Percentiles rank a stretch among this genome's conserved stretches.
Evolutionary conservation across 2,113 vertebrate species (phyloP).

Genomic region (Alligator mississippiensis): DNA sequence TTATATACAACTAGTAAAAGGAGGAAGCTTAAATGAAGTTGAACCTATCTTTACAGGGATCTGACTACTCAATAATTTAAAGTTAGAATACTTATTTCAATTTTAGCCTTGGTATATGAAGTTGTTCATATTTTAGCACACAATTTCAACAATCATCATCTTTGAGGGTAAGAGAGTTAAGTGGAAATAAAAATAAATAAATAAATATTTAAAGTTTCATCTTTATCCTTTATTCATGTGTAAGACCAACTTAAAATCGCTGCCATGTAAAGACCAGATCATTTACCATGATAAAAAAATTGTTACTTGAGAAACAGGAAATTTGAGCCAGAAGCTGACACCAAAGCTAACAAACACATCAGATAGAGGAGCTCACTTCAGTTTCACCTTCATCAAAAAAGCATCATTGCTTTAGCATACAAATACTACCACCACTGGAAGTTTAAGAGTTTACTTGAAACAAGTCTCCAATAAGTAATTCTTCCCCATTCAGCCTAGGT

Average conservation of each 20-base stretch:
- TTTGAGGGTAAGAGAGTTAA: background rate
- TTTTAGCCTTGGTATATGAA: background rate
- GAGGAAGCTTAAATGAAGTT: no score
- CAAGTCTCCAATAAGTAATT: background rate
- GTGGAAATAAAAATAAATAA: background rate
- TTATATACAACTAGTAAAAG: no score
- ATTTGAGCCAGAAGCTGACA: slow-evolving; percentile 9
- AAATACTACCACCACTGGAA: background rate
- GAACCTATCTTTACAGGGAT: background rate
- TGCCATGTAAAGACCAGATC: background rate
- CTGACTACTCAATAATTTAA: background rate
- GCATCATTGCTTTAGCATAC: background rate
- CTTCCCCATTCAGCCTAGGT: background rate
- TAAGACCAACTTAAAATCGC: background rate
- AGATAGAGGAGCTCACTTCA: background rate
- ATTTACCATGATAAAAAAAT: background rate
- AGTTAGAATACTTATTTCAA: background rate
- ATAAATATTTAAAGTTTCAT: background rate
- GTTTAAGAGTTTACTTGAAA: background rate
- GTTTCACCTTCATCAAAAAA: background rate
- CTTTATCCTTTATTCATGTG: background rate
- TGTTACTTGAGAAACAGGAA: background rate
- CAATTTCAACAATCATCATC: background rate
- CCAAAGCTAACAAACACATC: background rate
- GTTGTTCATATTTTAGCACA: background rate